Evolutionary conservation across 2,888 invertebrate genomes (phyloP).

Genomic region (Pachliopta kotzebuea): DNA sequence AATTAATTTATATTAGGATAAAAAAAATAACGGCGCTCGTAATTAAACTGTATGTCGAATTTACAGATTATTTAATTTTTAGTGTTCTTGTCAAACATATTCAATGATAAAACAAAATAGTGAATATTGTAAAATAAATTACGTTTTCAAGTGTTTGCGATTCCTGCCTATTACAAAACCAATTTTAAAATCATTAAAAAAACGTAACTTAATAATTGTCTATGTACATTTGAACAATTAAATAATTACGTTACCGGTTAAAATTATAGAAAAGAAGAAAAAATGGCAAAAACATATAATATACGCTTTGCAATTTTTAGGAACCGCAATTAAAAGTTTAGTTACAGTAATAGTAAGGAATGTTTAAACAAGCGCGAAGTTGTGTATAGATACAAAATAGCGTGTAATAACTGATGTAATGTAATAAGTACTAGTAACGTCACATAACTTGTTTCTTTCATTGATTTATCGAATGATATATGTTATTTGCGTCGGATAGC

Average conservation of each 20-base stretch:
- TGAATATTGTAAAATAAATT: neutral
- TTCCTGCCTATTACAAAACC: neutral
- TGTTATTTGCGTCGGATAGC: slow-evolving; percentile 8
- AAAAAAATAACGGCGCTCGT: slow-evolving; percentile 28
- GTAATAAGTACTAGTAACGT: slow-evolving; percentile 21
- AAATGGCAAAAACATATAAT: neutral
- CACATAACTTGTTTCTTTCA: slow-evolving; percentile 22
- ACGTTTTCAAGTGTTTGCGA: neutral
- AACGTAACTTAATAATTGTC: neutral
- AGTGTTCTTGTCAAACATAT: neutral
- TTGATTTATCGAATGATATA: slow-evolving; percentile 4
- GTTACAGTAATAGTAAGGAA: slow-evolving; percentile 19
- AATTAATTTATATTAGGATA: slow-evolving; percentile 31
- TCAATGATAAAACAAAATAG: neutral
- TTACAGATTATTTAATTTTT: slow-evolving; percentile 15
- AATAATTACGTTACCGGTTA: neutral
- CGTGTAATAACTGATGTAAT: slow-evolving; percentile 26
- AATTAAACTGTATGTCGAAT: slow-evolving; percentile 1
- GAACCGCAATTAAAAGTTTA: neutral
- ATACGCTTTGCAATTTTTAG: neutral
- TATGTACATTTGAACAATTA: neutral
- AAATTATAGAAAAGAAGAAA: neutral
- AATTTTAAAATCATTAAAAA: neutral
- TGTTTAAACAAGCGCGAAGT: slow-evolving; percentile 25
- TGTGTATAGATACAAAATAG: slow-evolving; percentile 17